Base-by-base conservation (phyloP, 2,797 vertebrate species). In the Macropodus opercularis region DNA sequence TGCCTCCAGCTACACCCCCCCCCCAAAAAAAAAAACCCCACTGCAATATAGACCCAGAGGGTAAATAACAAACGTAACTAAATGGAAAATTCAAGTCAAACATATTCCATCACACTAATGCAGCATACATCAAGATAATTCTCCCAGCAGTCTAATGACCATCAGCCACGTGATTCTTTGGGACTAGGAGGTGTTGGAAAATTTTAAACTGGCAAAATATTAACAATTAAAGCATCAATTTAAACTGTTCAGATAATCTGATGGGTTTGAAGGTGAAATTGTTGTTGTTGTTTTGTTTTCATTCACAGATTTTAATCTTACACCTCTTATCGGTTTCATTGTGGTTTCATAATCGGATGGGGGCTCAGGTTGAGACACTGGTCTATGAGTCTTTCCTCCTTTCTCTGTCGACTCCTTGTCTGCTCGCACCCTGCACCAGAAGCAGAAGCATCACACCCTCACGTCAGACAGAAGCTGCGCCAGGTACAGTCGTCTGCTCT, bases 401-500 rank as follows among this genome's bases (percentile, higher is more conserved):
- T 63, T 46, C 68, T 77, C 53, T 62, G 48, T 77, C 57, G 70
- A 68, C 49, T 67, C n/a, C n/a, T n/a, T n/a, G n/a, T 75, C 67
- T 78, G 46, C 69, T 77, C 81, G 71, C 43, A 23, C 27, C 47
- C 29, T 40, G 19, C 31, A 56, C 64, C 54, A 50, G 69, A 80
- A 72, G 63, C 65, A 42, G 52, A 31, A 50, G 57, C 62, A 72
- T 83, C 72, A 75, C 60, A 79, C 68, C 58, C 75, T 47, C 59
- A 72, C 63, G 77, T 76, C 71, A 77, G 41, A 70, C 69, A 24
- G 48, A 74, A 64, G 48, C 21, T 61, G 65, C 75, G 75, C 76
- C 59, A 51, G 68, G 71, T 79, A 64, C 68, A 83, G 72, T 75
- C 75, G 76, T 74, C 69, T 71, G 76, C 79, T 84, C 69, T 85